Conservation (phyloP, 2,888 invertebrate genomes). For the Latheticus oryzae region DNA sequence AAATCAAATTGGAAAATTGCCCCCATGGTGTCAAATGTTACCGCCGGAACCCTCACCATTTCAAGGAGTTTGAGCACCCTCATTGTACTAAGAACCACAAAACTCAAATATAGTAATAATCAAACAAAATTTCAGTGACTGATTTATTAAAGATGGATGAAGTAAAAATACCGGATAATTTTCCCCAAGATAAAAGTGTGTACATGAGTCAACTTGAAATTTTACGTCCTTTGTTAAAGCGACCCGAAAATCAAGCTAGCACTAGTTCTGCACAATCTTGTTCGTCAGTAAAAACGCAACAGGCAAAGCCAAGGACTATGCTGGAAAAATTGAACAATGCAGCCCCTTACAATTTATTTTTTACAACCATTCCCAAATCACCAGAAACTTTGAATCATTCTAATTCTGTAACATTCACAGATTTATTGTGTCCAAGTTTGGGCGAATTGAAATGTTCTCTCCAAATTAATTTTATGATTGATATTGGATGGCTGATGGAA, state of each 20-base stretch:
- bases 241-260: slow-evolving; percentile 4
- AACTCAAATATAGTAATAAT: neutral
- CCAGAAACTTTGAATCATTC: slow-evolving; percentile 74
- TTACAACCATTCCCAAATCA: slow-evolving; percentile 77
- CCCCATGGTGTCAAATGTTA: slow-evolving; percentile 84
- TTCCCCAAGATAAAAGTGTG: slow-evolving; percentile 67
- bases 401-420: slow-evolving; percentile 77
- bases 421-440: slow-evolving; percentile 82
- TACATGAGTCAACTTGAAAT: slow-evolving; percentile 74
- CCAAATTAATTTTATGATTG: slow-evolving; percentile 96
- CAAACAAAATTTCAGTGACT: slow-evolving; percentile 69
- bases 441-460: slow-evolving; percentile 79
- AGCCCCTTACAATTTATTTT: slow-evolving; percentile 81
- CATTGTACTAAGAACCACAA: slow-evolving; percentile 72
- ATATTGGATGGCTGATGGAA: slow-evolving; percentile 87
- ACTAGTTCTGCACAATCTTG: slow-evolving; percentile 43
- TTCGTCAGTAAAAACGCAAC: too few relatives aligned
- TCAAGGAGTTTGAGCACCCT: slow-evolving; percentile 82
- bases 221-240: slow-evolving; percentile 56
- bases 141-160: slow-evolving; percentile 69
- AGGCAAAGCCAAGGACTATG: slow-evolving; percentile 75
- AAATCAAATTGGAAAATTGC: slow-evolving; percentile 70
- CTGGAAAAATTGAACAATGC: slow-evolving; percentile 74
- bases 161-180: slow-evolving; percentile 69
- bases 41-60: slow-evolving; percentile 86